Evolutionary conservation across 1,140 invertebrate species (phyloP), one percentile per base, ranked within the genome.

Genomic region (Drosophila busckii): DNA sequence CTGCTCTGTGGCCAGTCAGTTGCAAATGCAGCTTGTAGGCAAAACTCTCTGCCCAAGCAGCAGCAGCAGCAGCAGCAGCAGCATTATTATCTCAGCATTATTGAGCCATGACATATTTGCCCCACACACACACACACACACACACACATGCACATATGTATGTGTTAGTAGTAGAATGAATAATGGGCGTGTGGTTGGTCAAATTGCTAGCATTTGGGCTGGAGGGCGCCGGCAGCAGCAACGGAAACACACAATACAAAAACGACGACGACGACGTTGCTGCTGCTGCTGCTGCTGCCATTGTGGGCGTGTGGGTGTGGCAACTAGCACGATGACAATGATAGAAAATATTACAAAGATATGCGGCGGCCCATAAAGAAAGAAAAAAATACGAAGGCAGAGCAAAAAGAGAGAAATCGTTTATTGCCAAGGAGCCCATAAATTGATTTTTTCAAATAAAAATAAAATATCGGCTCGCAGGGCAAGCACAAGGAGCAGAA

Each of bases 371-470:
- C 67, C 73, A 75, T 73, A 82, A 80, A 80, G 75, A 67, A 80
- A 55, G 53, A 53, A 46, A 42, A 55, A 45, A 63, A 45, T 16
- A 46, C 19, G 50, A 80, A 80, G 75, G 70, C 73, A 80, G n/a
- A n/a, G n/a, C n/a, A 82, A 80, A 82, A 80, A 80, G 82, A 80
- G 73, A 80, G 65, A 82, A 80, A 82, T 80, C 73, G 73, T 80
- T 80, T 80, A 80, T 80, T 80, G 73, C 73, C 71, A 82, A 80
- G 75, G 75, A 82, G 66, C 52, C 75, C 73, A 80, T 80, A 80
- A 80, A 80, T 80, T 80, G 73, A 80, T 80, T 80, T 82, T 80
- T 69, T 73, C 73, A 82, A 80, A 80, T 80, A 80, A 80, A 80
- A 80, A 80, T 80, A 80, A 80, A 80, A 80, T 80, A 80, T 80